Percentiles rank a stretch among this genome's conserved stretches.
phyloP scores from a whole-genome alignment of 2,888 invertebrate species.

The Lomographa bimaculata region DNA sequence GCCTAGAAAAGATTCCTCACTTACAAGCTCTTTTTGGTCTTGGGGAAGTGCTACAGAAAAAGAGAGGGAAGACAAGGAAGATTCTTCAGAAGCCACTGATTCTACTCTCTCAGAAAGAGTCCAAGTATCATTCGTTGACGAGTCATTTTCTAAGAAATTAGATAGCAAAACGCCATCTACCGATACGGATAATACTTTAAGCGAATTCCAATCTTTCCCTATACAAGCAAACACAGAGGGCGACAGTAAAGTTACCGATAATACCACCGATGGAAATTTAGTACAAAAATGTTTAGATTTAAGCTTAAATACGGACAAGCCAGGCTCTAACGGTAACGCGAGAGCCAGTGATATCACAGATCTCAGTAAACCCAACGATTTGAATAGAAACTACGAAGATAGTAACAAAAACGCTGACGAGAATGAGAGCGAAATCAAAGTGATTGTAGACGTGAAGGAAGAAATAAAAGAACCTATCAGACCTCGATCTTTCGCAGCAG shows the following conservation, averaged over 20 bases:
- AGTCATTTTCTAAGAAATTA: slow-evolving; percentile 72
- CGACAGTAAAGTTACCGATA: slow-evolving; percentile 61
- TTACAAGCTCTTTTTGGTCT: slow-evolving; percentile 76
- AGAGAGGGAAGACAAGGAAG: slow-evolving; percentile 55
- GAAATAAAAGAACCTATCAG: slow-evolving; percentile 54
- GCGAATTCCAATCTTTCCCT: slow-evolving; percentile 72
- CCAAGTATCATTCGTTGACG: slow-evolving; percentile 74
- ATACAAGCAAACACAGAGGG: slow-evolving; percentile 44
- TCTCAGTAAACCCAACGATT: slow-evolving; percentile 74
- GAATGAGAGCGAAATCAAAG: slow-evolving; percentile 17
- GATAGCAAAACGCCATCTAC: slow-evolving; percentile 77
- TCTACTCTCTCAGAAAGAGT: slow-evolving; percentile 75
- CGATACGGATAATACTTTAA: slow-evolving; percentile 74
- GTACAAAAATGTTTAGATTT: slow-evolving; percentile 79
- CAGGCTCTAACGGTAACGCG: slow-evolving; percentile 48
- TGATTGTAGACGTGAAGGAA: slow-evolving; percentile 29
- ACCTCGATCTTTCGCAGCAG: slow-evolving; percentile 72
- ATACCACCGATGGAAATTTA: slow-evolving; percentile 77
- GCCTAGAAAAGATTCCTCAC: slow-evolving; percentile 70
- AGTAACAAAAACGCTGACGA: slow-evolving; percentile 27
- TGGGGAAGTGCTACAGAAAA: slow-evolving; percentile 70
- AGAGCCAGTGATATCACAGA: slow-evolving; percentile 61
- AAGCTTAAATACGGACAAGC: slow-evolving; percentile 60
- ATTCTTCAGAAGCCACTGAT: slow-evolving; percentile 70
- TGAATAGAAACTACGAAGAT: slow-evolving; percentile 53